Evolutionary conservation across 2,888 invertebrate species (phyloP).

Genomic region (Phengaris alcon): DNA sequence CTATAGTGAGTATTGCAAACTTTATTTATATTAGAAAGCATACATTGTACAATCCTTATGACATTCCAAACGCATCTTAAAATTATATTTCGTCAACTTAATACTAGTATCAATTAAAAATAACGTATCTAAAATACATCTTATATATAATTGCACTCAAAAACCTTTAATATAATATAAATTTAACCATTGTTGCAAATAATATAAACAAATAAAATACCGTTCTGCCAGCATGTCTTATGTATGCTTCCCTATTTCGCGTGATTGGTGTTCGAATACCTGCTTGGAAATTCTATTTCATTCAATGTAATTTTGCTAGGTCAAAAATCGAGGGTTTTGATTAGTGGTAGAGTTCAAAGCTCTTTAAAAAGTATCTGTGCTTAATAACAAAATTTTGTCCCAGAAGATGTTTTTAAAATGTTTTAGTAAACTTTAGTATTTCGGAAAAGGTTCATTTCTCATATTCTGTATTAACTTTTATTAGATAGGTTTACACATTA

Average conservation of each 20-base stretch:
- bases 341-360: no score
- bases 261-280: neutral
- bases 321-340: neutral
- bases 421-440: no score
- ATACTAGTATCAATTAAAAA: slow-evolving; percentile 29
- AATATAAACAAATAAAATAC: neutral
- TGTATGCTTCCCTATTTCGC: slow-evolving; percentile 23
- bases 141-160: slow-evolving; percentile 30
- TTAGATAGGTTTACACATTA: no score
- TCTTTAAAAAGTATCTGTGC: no score
- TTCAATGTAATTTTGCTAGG: no score
- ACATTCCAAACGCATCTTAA: slow-evolving; percentile 37
- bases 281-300: slow-evolving; percentile 17
- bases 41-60: slow-evolving; percentile 50
- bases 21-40: slow-evolving; percentile 58
- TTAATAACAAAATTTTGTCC: no score
- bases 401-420: no score
- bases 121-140: slow-evolving; percentile 29
- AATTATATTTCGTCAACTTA: slow-evolving; percentile 32
- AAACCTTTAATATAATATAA: slow-evolving; percentile 23
- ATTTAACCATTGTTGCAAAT: slow-evolving; percentile 18
- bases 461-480: no score
- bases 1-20: slow-evolving; percentile 48
- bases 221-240: neutral
- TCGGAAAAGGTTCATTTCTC: no score